Evolutionary conservation across 1,140 invertebrate genomes (phyloP).

Genomic region (Rhynchophorus ferrugineus): DNA sequence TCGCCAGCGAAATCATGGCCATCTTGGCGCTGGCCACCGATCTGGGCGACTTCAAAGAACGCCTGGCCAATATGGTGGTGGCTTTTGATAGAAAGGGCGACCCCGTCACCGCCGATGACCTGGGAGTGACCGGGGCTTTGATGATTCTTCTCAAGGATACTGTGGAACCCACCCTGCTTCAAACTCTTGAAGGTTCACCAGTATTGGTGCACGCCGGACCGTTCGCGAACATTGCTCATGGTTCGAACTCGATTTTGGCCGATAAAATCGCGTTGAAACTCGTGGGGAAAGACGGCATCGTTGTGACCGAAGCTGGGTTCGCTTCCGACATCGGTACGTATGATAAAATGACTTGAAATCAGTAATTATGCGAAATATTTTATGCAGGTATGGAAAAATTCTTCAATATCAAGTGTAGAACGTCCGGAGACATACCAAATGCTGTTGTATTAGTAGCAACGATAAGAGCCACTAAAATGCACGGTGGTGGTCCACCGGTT

Average conservation of each 20-base stretch:
- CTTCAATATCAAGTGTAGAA: constrained; percentile 95
- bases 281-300: constrained; percentile 85
- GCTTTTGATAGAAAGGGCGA: constrained; percentile 74
- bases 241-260: constrained; percentile 92
- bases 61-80: constrained; percentile 88
- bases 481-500: constrained; percentile 90
- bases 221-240: constrained; percentile 98
- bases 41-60: constrained; percentile 78
- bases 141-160: constrained; percentile 81
- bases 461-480: constrained; percentile 94
- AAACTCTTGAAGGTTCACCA: constrained; percentile 91
- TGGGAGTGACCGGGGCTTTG: constrained; percentile 45
- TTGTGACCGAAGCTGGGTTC: constrained; percentile 97
- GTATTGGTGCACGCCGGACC: constrained; percentile 95
- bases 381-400: constrained; percentile 98
- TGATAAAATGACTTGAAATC: too few relatives aligned
- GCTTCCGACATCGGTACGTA: constrained; percentile 91
- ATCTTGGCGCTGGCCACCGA: constrained; percentile 69
- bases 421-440: constrained; percentile 79
- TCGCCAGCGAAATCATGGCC: constrained; percentile 98
- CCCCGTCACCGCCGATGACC: constrained; percentile 91
- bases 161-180: constrained; percentile 94
- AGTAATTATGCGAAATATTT: too few relatives aligned
- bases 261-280: constrained; percentile 93
- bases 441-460: constrained; percentile 91